Evolutionary conservation across 1,140 invertebrate species (phyloP).

Genomic region (Hylyphantes graminicola): DNA sequence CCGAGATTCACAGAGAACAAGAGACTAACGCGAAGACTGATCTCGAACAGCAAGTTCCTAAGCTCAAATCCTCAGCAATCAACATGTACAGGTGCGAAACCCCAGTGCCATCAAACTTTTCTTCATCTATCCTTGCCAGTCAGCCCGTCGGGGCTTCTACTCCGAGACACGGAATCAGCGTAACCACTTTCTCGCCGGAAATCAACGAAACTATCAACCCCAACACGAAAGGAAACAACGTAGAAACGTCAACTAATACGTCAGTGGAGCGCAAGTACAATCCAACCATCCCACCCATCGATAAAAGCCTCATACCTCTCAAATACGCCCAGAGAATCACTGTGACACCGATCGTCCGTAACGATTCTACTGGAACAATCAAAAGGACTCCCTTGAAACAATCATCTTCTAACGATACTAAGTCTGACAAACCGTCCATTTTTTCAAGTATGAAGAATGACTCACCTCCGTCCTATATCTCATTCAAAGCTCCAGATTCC

Average conservation of each 20-base stretch:
- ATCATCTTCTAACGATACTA: not conserved
- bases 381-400: conserved; percentile 27
- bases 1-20: conserved; percentile 44
- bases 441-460: not conserved
- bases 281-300: not conserved
- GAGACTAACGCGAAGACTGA: conserved; percentile 6
- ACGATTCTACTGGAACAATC: conserved; percentile 41
- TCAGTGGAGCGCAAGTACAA: not conserved
- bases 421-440: conserved; percentile 16
- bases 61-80: conserved; percentile 14
- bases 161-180: conserved; percentile 6
- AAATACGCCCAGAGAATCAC: conserved; percentile 61
- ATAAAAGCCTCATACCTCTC: conserved; percentile 42
- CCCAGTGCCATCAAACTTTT: conserved; percentile 44
- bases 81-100: conserved; percentile 56
- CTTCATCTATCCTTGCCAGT: not conserved
- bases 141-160: conserved; percentile 26
- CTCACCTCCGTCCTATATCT: conserved; percentile 3
- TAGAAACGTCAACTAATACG: not conserved
- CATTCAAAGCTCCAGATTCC: conserved; percentile 34
- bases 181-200: conserved; percentile 38
- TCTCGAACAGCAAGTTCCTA: not conserved
- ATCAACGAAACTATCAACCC: conserved; percentile 10
- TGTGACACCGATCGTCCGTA: conserved; percentile 65
- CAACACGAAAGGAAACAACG: not conserved